These are phyloP conservation scores for Gymnopithys bicolor DNA, from an alignment of 2,797 vertebrate genomes.

Conservation along the genomic window DNA sequence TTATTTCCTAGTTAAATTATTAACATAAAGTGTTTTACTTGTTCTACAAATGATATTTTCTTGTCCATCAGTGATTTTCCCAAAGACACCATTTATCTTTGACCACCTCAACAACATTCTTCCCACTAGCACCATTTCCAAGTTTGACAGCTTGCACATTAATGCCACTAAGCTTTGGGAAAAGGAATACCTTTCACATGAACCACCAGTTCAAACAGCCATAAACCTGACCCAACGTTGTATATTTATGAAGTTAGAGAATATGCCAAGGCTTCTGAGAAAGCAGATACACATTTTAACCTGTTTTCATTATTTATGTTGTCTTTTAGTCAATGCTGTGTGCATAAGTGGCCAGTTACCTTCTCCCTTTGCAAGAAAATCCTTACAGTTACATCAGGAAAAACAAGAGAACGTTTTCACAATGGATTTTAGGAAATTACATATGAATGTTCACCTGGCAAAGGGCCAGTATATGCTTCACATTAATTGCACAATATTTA, in stretches of 20 bases:
- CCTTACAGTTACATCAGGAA: background rate
- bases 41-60: background rate
- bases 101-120: background rate
- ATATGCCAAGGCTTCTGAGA: background rate
- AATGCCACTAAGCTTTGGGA: background rate
- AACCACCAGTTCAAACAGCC: background rate
- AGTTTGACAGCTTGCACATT: background rate
- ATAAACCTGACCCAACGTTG: background rate
- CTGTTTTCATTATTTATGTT: background rate
- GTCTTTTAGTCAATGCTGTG: background rate
- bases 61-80: background rate
- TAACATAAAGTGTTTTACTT: background rate
- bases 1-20: background rate
- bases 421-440: background rate
- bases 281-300: background rate
- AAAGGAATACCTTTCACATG: background rate
- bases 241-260: background rate
- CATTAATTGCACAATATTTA: background rate
- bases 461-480: background rate
- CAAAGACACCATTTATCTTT: background rate
- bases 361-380: background rate
- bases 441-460: background rate
- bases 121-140: rapidly evolving
- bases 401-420: background rate
- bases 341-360: background rate